A percentile compares a stretch with the other conserved stretches of the same genome.
These are phyloP conservation scores for Cottoperca gobio DNA, from an alignment of 2,797 vertebrate species.

Conservation along the genomic window DNA sequence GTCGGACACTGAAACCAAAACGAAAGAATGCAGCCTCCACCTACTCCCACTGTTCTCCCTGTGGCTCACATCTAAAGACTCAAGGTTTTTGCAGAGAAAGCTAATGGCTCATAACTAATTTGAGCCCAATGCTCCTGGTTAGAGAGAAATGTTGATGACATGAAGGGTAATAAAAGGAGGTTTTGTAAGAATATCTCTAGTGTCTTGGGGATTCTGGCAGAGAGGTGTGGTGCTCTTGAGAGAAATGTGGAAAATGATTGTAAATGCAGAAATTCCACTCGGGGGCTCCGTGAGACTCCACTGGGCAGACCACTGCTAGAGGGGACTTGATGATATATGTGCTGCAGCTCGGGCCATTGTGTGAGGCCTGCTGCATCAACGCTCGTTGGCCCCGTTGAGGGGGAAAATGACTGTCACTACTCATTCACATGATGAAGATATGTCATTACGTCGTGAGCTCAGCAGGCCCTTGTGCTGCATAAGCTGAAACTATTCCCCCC, in stretches of 20 bases:
- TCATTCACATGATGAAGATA: conserved; percentile 69
- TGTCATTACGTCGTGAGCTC: conserved; percentile 50
- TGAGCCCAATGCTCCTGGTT: conserved; percentile 77
- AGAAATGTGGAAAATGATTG: conserved; percentile 77
- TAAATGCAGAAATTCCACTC: conserved; percentile 72
- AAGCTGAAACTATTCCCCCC: conserved; percentile 19
- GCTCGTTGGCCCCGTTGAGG: conserved; percentile 12
- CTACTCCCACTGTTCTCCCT: conserved; percentile 79
- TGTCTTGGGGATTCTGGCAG: conserved; percentile 29
- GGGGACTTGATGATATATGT: conserved; percentile 73
- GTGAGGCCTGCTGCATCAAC: conserved; percentile 68
- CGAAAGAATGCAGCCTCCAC: conserved; percentile 67
- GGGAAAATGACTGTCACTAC: conserved; percentile 49
- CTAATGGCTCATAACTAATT: conserved; percentile 86
- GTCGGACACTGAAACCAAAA: conserved; percentile 73
- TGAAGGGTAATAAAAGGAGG: conserved; percentile 10
- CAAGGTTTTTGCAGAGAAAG: conserved; percentile 76
- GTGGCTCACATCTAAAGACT: conserved; percentile 81
- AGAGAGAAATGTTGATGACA: conserved; percentile 66
- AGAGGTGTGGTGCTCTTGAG: conserved; percentile 35
- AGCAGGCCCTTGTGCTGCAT: conserved; percentile 29
- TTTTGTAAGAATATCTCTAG: conserved; percentile 30
- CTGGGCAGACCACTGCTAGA: conserved; percentile 39
- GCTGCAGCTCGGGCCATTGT: conserved; percentile 55
- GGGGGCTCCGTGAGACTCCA: conserved; percentile 20